These are phyloP conservation scores for Stenolophus ochropezus DNA, from an alignment of 2,888 invertebrate species.

Conservation along the genomic window DNA sequence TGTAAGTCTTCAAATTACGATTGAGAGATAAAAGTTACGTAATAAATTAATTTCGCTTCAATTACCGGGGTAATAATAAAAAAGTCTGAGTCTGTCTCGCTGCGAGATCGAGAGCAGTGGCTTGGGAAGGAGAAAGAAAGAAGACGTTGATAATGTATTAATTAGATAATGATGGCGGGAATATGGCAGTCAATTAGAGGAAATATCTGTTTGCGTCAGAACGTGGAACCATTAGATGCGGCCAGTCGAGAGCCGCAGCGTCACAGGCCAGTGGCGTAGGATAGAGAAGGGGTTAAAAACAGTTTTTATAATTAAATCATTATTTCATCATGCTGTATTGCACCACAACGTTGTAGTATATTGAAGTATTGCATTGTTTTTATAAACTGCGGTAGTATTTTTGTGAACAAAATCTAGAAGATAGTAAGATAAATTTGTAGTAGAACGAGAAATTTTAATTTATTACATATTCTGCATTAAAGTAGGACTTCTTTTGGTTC, in stretches of 20 bases:
- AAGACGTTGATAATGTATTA: slow-evolving; percentile 65
- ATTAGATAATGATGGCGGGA: slow-evolving; percentile 67
- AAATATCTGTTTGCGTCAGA: slow-evolving; percentile 65
- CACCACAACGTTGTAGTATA: too few relatives aligned
- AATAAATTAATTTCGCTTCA: slow-evolving; percentile 55
- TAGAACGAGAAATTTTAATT: too few relatives aligned
- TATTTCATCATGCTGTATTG: too few relatives aligned
- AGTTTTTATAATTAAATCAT: too few relatives aligned
- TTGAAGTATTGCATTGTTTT: too few relatives aligned
- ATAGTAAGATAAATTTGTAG: too few relatives aligned
- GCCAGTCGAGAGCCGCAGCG: slow-evolving; percentile 56
- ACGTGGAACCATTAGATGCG: slow-evolving; percentile 64
- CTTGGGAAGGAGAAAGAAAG: slow-evolving; percentile 27
- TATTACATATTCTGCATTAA: too few relatives aligned
- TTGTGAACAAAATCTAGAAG: too few relatives aligned
- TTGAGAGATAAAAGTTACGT: slow-evolving; percentile 20
- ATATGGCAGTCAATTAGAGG: slow-evolving; percentile 67
- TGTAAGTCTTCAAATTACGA: slow-evolving; percentile 33
- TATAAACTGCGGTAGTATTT: too few relatives aligned
- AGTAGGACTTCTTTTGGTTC: too few relatives aligned
- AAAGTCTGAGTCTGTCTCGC: slow-evolving; percentile 31
- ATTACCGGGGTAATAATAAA: slow-evolving; percentile 58
- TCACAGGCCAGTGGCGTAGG: slow-evolving; percentile 21
- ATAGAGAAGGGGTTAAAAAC: too few relatives aligned
- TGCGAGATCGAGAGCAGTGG: slow-evolving; percentile 15